These are phyloP conservation scores for Lagenorhynchus albirostris DNA, from an alignment of 2,113 vertebrate species.

Conservation along the genomic window DNA sequence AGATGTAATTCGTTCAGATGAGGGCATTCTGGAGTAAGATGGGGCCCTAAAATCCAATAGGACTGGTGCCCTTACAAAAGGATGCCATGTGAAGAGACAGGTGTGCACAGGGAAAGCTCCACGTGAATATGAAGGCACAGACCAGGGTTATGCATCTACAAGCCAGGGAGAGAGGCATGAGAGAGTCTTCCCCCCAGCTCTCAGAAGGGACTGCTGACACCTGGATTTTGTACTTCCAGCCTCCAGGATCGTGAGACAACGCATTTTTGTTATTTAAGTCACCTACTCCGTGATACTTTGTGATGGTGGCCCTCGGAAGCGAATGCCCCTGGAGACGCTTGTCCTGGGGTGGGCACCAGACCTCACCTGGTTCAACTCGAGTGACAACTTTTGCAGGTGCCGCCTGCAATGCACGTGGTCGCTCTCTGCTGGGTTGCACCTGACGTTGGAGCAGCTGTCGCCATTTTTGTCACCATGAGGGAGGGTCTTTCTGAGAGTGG, in stretches of 20 bases:
- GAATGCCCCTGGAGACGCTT: accelerated
- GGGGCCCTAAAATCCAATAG: not conserved
- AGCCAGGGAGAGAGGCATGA: not conserved
- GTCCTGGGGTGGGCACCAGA: not conserved
- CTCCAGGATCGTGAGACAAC: not conserved
- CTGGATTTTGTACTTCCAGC: not conserved
- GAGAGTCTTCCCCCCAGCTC: not conserved
- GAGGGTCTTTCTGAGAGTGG: not conserved
- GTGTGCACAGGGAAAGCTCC: not conserved
- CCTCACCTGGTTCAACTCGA: not conserved
- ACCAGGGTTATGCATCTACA: accelerated
- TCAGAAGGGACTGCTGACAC: not conserved
- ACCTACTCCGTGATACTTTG: not conserved
- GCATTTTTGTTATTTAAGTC: not conserved
- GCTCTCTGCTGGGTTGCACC: not conserved
- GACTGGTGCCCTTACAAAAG: not conserved
- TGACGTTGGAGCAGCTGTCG: not conserved
- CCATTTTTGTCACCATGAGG: not conserved
- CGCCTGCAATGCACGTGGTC: accelerated
- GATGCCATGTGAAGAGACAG: not conserved
- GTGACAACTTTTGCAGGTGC: not conserved
- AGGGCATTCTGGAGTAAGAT: not conserved
- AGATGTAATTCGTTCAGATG: no score
- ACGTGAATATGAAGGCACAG: not conserved
- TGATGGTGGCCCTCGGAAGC: no score